These are phyloP conservation scores for Buphagus erythrorhynchus DNA, from an alignment of 2,797 vertebrate species.

Conservation along the genomic window DNA sequence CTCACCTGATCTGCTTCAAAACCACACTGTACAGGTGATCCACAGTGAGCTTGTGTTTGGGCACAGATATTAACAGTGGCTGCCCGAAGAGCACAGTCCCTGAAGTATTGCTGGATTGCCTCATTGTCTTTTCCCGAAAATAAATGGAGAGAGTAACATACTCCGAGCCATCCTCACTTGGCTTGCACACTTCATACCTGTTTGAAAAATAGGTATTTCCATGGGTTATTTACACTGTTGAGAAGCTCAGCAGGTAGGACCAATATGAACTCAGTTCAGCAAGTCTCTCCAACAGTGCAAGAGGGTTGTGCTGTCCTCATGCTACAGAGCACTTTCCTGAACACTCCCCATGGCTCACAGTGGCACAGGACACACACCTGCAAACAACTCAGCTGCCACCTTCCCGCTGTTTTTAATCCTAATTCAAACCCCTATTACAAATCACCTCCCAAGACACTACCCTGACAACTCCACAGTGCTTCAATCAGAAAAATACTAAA, in stretches of 20 bases:
- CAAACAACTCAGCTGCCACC: fast-evolving
- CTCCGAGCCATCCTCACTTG: constrained; percentile 79
- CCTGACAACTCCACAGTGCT: background rate
- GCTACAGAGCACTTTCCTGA: background rate
- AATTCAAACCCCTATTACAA: background rate
- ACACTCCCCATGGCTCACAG: background rate
- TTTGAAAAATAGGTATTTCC: constrained; percentile 29
- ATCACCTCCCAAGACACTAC: background rate
- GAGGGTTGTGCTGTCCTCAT: background rate
- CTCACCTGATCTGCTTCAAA: constrained; percentile 91
- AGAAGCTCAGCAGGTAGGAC: background rate
- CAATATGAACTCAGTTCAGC: background rate
- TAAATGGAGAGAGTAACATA: constrained; percentile 90
- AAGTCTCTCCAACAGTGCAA: background rate
- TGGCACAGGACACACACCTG: background rate
- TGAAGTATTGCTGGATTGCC: constrained; percentile 83
- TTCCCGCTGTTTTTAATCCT: background rate
- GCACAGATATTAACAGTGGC: constrained; percentile 90
- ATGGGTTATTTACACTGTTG: background rate
- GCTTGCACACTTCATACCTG: constrained; percentile 88
- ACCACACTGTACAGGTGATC: constrained; percentile 88
- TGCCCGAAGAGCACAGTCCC: constrained; percentile 91
- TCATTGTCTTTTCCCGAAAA: constrained; percentile 91
- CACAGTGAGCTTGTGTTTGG: constrained; percentile 87
- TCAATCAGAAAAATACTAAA: background rate